Percentiles rank a stretch among this genome's conserved stretches.
Evolutionary conservation across 2,113 vertebrate genomes (phyloP).

Genomic region (Recurvirostra avosetta): DNA sequence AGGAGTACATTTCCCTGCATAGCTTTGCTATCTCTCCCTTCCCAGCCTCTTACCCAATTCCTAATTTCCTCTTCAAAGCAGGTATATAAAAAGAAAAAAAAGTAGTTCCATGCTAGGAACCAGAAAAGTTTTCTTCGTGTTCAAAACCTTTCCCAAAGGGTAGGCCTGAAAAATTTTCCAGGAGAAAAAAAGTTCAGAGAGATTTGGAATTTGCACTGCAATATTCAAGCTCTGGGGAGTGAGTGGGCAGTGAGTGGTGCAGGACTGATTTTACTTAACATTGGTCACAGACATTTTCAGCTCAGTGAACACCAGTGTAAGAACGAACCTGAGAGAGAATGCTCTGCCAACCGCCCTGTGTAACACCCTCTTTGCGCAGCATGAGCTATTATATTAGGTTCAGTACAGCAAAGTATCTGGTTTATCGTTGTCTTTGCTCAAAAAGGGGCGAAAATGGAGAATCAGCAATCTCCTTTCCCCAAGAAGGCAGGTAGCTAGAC

Average conservation of each 20-base stretch:
- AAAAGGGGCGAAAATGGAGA: not conserved
- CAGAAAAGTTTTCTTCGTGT: not conserved
- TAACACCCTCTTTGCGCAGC: not conserved
- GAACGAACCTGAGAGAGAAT: not conserved
- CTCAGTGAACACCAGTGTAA: not conserved
- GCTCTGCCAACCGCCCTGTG: not conserved
- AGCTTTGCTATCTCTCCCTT: not conserved
- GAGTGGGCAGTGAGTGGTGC: not conserved
- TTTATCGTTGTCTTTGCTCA: not conserved
- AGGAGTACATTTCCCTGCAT: not conserved
- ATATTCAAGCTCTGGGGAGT: rapidly evolving
- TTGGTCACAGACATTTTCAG: not conserved
- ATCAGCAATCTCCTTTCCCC: not conserved
- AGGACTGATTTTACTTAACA: not conserved
- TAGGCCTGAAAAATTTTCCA: not conserved
- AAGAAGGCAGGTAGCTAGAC: not conserved
- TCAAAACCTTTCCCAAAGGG: not conserved
- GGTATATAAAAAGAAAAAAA: not conserved
- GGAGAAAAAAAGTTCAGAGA: not conserved
- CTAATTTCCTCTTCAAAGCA: not conserved
- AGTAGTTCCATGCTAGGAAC: not conserved
- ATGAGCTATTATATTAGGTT: not conserved
- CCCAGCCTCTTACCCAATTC: not conserved
- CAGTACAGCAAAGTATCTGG: not conserved
- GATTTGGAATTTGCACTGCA: not conserved